Evolutionary conservation across 2,888 invertebrate genomes (phyloP).

Genomic region (Serrognathus titanus): DNA sequence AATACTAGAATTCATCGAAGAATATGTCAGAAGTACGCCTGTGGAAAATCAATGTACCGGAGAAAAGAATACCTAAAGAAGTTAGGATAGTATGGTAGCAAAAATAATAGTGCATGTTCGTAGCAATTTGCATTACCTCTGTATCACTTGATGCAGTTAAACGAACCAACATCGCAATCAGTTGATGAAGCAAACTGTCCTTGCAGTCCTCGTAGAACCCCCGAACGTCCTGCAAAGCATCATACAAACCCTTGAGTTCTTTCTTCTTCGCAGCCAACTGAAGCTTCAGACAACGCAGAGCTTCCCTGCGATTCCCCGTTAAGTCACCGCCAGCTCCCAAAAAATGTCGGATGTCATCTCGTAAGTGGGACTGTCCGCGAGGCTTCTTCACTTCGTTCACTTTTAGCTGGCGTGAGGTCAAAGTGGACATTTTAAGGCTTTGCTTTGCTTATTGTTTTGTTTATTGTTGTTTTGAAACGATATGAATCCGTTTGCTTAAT

Average conservation of each 20-base stretch:
- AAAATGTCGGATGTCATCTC: conserved; percentile 53
- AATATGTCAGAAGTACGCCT: background rate
- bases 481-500: no score
- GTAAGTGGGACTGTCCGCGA: conserved; percentile 34
- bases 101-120: no score
- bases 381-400: conserved; percentile 43
- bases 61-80: no score
- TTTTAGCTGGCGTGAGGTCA: no score
- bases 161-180: conserved; percentile 59
- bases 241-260: conserved; percentile 54
- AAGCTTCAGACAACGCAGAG: conserved; percentile 52
- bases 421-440: no score
- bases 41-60: background rate
- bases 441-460: no score
- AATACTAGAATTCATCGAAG: background rate
- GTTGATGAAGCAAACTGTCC: conserved; percentile 59
- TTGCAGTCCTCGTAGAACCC: conserved; percentile 67
- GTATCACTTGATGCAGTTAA: conserved; percentile 52
- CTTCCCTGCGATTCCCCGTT: conserved; percentile 45
- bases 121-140: conserved; percentile 44
- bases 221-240: conserved; percentile 52
- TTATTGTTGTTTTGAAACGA: no score
- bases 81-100: no score
- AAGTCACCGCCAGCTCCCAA: conserved; percentile 44
- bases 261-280: conserved; percentile 55